Evolutionary conservation across 1,140 invertebrate species (phyloP), one percentile per base, ranked within the genome.

Genomic region (Vollenhovia emeryi): DNA sequence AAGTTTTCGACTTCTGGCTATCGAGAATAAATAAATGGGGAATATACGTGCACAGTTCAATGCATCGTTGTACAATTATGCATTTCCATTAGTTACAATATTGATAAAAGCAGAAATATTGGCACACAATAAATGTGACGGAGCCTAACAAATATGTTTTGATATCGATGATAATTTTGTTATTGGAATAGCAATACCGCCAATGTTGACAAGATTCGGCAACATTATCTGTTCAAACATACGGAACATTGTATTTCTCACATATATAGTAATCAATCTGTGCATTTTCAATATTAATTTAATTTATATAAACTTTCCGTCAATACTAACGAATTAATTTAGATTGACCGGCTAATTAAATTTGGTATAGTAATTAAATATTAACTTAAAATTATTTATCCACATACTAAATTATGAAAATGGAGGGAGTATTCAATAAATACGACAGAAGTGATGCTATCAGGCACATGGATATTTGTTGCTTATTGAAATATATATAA

Each of bases 221-320:
- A 7, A 43, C 18, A 33, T 84, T 64, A 55, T 27, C 13, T 2
- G 60, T 69, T 69, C 15, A 30, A n/a, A 40, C 24, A 69, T 66
- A 64, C 55, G 0, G 33, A 27, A 68, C 24, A 55, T 68, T 68
- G 4, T 52, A 60, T 55, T 80, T 69, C 11, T 24, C 13, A 24
- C 18, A 69, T 3, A 33, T 27, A 24, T 52, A 68, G 33, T 40
- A 9, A 79, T 69, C 33, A 69, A 79, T 52, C 27, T 27, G n/a
- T 48, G 24, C 30, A 24, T 78, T 66, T 68, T 27, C 48, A 45
- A 68, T 79, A 79, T 68, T 79, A 45, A 79, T 79, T 79, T 69
- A 68, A 79, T 68, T 13, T 30, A 24, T 21, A 79, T 40, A 55
- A 68, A 66, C n/a, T 66, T 52, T 40, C 45, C n/a, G 21, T 36